phyloP scores from a whole-genome alignment of 2,113 vertebrate species.

The Bos javanicus region DNA sequence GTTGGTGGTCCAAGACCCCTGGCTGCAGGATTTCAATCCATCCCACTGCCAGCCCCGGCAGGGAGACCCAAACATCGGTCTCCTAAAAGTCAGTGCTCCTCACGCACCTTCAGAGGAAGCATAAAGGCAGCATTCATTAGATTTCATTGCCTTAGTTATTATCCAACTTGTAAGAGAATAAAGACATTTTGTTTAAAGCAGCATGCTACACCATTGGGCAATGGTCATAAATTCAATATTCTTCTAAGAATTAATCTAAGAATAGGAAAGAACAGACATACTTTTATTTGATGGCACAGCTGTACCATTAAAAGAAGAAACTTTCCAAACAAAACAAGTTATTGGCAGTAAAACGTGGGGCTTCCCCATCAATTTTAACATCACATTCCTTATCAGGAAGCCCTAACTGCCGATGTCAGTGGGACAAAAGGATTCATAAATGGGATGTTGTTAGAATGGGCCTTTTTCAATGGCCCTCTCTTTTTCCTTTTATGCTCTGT shows the following conservation, averaged over 20 bases:
- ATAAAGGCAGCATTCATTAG: constrained; percentile 11
- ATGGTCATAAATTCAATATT: constrained; percentile 21
- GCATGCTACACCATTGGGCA: background rate
- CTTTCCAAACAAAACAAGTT: constrained; percentile 42
- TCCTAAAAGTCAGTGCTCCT: background rate
- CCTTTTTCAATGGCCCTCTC: background rate
- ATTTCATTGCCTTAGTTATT: background rate
- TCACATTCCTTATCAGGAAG: constrained; percentile 28
- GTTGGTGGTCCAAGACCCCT: background rate
- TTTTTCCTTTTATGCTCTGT: background rate
- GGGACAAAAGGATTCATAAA: constrained; percentile 3
- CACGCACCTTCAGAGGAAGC: background rate
- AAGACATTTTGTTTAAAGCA: constrained; percentile 48
- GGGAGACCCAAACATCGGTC: background rate
- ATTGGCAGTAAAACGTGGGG: constrained; percentile 46
- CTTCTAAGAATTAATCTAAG: constrained; percentile 30
- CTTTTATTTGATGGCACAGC: background rate
- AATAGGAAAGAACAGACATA: background rate
- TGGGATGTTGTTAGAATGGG: background rate
- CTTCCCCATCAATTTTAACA: constrained; percentile 43
- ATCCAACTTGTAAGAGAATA: constrained; percentile 32
- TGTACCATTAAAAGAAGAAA: background rate
- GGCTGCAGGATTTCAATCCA: fast-evolving
- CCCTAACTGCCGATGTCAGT: background rate
- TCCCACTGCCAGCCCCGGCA: background rate